Base-by-base conservation (phyloP, 2,113 vertebrate species). In the Oncorhynchus gorbuscha region DNA sequence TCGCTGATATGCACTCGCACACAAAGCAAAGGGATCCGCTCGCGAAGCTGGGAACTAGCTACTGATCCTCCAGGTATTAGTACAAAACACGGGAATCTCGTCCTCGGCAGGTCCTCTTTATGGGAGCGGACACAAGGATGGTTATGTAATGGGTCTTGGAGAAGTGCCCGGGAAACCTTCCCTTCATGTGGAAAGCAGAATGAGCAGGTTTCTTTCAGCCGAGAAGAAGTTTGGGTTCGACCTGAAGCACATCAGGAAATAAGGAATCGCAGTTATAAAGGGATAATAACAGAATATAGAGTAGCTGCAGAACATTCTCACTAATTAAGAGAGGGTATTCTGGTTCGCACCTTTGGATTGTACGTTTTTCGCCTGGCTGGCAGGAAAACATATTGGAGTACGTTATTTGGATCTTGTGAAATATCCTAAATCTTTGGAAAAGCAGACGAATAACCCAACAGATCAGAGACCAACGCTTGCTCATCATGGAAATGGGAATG, bases 111-210 rank as follows among this genome's bases (percentile, higher is more conserved):
- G 73, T 72, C 78, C 14, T 76, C 75, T 48, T 78, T 71, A 78
- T 65, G 72, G 13, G 71, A 76, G 5, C 66, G 48, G 67, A 26
- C 71, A 73, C 73, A 83, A 72, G 67, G 70, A 71, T 48, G 70
- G 76, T 86, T 32, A 80, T 86, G 93, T 84, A 92, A 95, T 95
- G 95, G 94, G 93, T 87, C 82, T 88, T 83, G 87, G 90, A 84
- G 84, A 76, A 81, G 81, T 83, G 85, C 89, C 84, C 83, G 4
- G 88, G 75, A 76, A 73, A 83, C 80, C 84, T 67, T 64, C 61
- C 72, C 77, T 72, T 85, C 76, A 76, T 30, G 73, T 68, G 83
- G 93, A 72, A 83, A 79, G 74, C 86, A 20, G 73, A 79, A 89
- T 80, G 88, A 84, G 81, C 72, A 80, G 18, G 0, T 77, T 82